Base-by-base conservation (phyloP, 53 echinoderm and acorn worm genomes). In the Echinometra lucunter region DNA sequence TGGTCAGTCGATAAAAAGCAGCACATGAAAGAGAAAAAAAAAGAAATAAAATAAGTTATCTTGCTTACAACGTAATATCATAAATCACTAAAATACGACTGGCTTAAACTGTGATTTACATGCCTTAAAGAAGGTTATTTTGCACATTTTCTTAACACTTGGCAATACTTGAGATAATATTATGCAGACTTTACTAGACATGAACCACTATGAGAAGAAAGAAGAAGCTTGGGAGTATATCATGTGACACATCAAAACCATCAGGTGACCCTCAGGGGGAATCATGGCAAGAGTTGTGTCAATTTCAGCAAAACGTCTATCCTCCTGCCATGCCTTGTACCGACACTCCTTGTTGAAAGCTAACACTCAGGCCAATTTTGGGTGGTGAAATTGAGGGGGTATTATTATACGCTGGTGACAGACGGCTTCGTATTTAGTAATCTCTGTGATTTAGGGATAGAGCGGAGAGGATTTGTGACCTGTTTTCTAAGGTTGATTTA, bases 251-350 rank as follows among this genome's bases (percentile, higher is more conserved):
- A 91, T 45, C 91, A 69, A 44, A 67, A 69, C 72, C 91, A 91
- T 91, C 91, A 91, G 91, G 91, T 91, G 91, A 91, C 42, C 69
- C 91, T 38, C 91, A 69, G 18, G 91, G 91, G 91, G 91, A 91
- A 91, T 91, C 91, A 91, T 1, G 28, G 13, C 67, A 90, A 67
- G 91, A 91, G 67, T 91, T 91, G 91, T 69, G 70, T 67, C 91
- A 91, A 91, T 91, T 70, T 44, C 70, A 91, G 45, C 18, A 4
- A 58, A 58, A 57, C 23, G 37, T 38, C 38, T 40, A 40, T 89
- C 89, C 89, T 40, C 60, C 63, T 4, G 9, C 89, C 40, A 37
- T 30, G 18, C 88, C 88, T 28, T 88, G 45, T 57, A 34, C 89
- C 21, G 7, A 37, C 23, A 27, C 89, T 60, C 37, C 63, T 9